Conservation (phyloP, 2,113 vertebrate genomes). For the Eulemur macaco region DNA sequence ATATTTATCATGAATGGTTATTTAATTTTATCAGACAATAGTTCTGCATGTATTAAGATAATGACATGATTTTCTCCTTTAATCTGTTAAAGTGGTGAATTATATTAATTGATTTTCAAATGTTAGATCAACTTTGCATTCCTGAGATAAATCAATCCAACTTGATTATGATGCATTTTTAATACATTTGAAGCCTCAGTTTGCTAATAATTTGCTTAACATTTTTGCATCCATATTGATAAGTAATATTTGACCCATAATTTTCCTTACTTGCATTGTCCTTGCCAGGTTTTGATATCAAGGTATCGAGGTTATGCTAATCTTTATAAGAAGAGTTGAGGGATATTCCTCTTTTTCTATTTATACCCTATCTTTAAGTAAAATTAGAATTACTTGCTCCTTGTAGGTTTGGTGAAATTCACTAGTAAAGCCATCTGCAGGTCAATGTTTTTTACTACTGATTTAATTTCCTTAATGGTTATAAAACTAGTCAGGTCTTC, state of each 20-base stretch:
- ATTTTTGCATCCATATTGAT: not conserved
- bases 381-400: not conserved
- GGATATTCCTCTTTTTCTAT: not conserved
- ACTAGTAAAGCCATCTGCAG: not conserved
- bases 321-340: not conserved
- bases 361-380: not conserved
- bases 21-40: conserved; percentile 58
- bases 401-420: not conserved
- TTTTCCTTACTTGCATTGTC: not conserved
- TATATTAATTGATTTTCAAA: conserved; percentile 43
- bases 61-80: conserved; percentile 28
- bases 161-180: not conserved
- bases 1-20: not conserved
- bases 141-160: not conserved
- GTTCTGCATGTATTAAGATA: not conserved
- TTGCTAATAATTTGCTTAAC: conserved; percentile 33
- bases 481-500: not conserved
- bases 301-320: not conserved
- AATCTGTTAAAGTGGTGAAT: not conserved
- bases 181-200: not conserved
- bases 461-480: not conserved
- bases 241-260: not conserved
- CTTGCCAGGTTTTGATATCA: not conserved
- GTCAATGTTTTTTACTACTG: not conserved
- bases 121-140: conserved; percentile 28